A percentile compares a stretch with the other conserved stretches of the same genome.
These are phyloP conservation scores for Thalassophryne amazonica DNA, from an alignment of 2,797 vertebrate genomes.

Conservation along the genomic window DNA sequence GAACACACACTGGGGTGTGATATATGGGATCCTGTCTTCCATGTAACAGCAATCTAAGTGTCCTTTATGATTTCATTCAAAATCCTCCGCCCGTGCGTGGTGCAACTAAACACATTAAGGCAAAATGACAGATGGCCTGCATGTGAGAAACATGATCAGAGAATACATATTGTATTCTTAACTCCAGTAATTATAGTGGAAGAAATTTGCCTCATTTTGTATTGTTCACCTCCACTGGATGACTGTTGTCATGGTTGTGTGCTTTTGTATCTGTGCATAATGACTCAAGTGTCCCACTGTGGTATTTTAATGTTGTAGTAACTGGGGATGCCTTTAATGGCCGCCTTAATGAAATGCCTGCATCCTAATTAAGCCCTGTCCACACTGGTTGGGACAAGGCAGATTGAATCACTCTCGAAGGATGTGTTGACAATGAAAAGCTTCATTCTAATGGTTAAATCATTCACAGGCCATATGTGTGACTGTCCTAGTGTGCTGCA, in stretches of 20 bases:
- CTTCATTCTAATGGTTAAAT: slow-evolving; percentile 58
- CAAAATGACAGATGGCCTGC: slow-evolving; percentile 61
- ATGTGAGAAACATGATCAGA: slow-evolving; percentile 41
- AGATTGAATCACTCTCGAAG: slow-evolving; percentile 22
- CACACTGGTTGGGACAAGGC: slow-evolving; percentile 48
- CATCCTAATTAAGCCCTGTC: slow-evolving; percentile 74
- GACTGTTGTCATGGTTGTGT: slow-evolving; percentile 27
- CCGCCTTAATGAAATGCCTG: slow-evolving; percentile 74
- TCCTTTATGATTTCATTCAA: slow-evolving; percentile 74
- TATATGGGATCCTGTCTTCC: slow-evolving; percentile 62
- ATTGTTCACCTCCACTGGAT: slow-evolving; percentile 54
- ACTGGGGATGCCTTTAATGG: slow-evolving; percentile 78
- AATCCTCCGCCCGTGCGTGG: slow-evolving; percentile 62
- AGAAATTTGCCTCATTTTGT: slow-evolving; percentile 53
- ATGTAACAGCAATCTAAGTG: slow-evolving; percentile 72
- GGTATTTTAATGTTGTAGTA: slow-evolving; percentile 57
- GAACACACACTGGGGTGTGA: slow-evolving; percentile 63
- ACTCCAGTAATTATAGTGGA: slow-evolving; percentile 69
- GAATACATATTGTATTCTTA: slow-evolving; percentile 43
- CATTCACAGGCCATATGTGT: slow-evolving; percentile 56
- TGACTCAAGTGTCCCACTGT: slow-evolving; percentile 52
- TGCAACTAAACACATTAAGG: slow-evolving; percentile 68
- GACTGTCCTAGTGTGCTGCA: slow-evolving; percentile 48
- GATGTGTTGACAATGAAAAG: slow-evolving; percentile 44
- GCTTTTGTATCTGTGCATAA: slow-evolving; percentile 36